Evolutionary conservation across 1,140 invertebrate genomes (phyloP).

Genomic region (Aphidius ervi): DNA sequence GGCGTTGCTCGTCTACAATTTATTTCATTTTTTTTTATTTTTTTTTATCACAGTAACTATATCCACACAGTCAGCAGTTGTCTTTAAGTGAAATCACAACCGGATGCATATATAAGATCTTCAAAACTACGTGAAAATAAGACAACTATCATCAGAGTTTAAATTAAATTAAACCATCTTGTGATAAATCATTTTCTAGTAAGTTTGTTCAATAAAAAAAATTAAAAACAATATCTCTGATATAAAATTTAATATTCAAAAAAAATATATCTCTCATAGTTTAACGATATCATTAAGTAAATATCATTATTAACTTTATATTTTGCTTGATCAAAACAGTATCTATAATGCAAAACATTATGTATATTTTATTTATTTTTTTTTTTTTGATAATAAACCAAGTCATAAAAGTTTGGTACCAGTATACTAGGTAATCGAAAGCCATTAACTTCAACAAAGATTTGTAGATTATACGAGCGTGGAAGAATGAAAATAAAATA

Average conservation of each 20-base stretch:
- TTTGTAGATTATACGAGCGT: slow-evolving; percentile 14
- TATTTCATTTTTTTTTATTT: too few relatives aligned
- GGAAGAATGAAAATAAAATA: neutral
- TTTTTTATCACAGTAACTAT: too few relatives aligned
- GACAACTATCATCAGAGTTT: slow-evolving; percentile 13
- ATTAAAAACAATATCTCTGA: slow-evolving; percentile 3
- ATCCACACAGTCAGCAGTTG: too few relatives aligned
- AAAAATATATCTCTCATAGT: too few relatives aligned
- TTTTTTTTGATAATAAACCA: slow-evolving; percentile 19
- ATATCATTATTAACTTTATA: too few relatives aligned
- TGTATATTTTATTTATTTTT: neutral
- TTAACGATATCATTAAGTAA: too few relatives aligned
- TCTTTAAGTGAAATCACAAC: slow-evolving; percentile 13
- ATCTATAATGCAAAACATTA: slow-evolving; percentile 21
- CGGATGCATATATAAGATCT: slow-evolving; percentile 19
- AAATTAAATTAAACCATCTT: slow-evolving; percentile 32
- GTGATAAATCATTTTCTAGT: slow-evolving; percentile 26
- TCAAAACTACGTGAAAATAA: slow-evolving; percentile 21
- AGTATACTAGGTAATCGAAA: slow-evolving; percentile 13
- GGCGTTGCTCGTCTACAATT: too few relatives aligned
- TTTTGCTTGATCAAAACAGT: neutral
- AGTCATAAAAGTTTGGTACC: slow-evolving; percentile 15
- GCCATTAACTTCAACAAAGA: slow-evolving; percentile 16
- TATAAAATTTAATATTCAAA: too few relatives aligned
- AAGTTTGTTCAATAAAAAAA: slow-evolving; percentile 9